Evolutionary conservation across 2,113 vertebrate genomes (phyloP).

Genomic region (Centropus unirufus): DNA sequence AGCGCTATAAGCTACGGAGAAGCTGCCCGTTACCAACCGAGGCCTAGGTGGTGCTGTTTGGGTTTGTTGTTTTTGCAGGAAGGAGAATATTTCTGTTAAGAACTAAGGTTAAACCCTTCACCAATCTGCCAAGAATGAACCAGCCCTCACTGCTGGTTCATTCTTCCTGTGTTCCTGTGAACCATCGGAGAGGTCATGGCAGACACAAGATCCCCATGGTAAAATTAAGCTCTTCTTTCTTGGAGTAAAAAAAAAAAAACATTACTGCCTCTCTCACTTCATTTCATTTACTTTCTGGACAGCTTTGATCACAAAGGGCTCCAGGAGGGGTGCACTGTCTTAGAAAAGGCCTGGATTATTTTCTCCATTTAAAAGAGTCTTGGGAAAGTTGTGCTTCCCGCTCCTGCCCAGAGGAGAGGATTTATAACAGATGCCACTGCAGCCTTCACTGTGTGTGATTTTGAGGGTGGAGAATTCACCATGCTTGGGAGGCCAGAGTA

Average conservation of each 20-base stretch:
- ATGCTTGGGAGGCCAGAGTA: background rate
- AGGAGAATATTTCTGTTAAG: background rate
- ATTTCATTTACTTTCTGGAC: conserved; percentile 12
- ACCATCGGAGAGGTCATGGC: background rate
- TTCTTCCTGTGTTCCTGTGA: background rate
- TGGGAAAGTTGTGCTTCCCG: conserved; percentile 1
- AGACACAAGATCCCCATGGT: background rate
- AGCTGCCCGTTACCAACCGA: background rate
- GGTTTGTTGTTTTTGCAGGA: background rate
- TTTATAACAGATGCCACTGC: background rate
- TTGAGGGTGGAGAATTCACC: background rate
- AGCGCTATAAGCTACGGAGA: background rate
- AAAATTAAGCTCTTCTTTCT: conserved; percentile 25
- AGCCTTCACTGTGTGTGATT: background rate
- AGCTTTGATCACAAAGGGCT: background rate
- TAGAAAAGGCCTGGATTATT: background rate
- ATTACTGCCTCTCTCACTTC: background rate
- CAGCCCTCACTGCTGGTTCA: background rate
- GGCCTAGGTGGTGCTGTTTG: background rate
- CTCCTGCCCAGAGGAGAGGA: background rate
- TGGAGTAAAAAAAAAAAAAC: background rate
- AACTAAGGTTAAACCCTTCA: background rate
- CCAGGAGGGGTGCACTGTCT: background rate
- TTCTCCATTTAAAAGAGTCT: background rate
- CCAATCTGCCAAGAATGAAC: background rate